Evolutionary conservation across 2,797 vertebrate species (phyloP).

Genomic region (Esox masquinongy): DNA sequence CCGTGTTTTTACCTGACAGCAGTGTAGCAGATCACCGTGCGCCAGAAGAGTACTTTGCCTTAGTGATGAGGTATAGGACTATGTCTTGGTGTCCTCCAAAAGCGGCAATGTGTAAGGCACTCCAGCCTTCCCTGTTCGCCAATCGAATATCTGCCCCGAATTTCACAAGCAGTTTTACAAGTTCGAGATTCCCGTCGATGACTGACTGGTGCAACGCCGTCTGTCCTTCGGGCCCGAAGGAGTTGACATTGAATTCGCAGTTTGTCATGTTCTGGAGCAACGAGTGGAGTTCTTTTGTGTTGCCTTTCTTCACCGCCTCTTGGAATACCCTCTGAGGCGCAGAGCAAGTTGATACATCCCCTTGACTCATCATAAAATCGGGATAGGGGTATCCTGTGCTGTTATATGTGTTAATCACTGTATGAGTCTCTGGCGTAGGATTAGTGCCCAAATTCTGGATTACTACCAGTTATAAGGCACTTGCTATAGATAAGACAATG

Average conservation of each 20-base stretch:
- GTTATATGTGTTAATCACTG: conserved; percentile 39
- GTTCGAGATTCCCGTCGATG: conserved; percentile 96
- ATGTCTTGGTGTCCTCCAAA: conserved; percentile 99
- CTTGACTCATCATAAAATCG: conserved; percentile 88
- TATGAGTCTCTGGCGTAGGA: conserved; percentile 59
- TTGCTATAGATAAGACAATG: conserved; percentile 24
- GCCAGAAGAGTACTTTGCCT: conserved; percentile 95
- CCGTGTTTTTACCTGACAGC: conserved; percentile 70
- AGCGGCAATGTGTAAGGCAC: conserved; percentile 96
- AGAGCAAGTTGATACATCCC: conserved; percentile 89
- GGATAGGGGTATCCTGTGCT: conserved; percentile 59
- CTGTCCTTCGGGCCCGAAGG: conserved; percentile 96
- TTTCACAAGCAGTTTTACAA: conserved; percentile 97
- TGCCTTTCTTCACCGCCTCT: conserved; percentile 95
- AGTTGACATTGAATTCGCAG: conserved; percentile 99
- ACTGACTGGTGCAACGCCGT: conserved; percentile 97
- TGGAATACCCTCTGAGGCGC: conserved; percentile 93
- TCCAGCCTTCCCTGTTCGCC: conserved; percentile 98
- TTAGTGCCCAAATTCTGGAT: conserved; percentile 62
- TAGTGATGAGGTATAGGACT: conserved; percentile 98
- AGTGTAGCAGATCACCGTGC: conserved; percentile 81
- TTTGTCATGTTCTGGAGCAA: conserved; percentile 95
- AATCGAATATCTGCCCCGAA: conserved; percentile 96
- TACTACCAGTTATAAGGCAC: conserved; percentile 64
- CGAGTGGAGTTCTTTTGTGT: conserved; percentile 95